A percentile compares a stretch with the other conserved stretches of the same genome.
Conservation (phyloP, 2,797 vertebrate genomes). For the Muscicapa striata region DNA sequence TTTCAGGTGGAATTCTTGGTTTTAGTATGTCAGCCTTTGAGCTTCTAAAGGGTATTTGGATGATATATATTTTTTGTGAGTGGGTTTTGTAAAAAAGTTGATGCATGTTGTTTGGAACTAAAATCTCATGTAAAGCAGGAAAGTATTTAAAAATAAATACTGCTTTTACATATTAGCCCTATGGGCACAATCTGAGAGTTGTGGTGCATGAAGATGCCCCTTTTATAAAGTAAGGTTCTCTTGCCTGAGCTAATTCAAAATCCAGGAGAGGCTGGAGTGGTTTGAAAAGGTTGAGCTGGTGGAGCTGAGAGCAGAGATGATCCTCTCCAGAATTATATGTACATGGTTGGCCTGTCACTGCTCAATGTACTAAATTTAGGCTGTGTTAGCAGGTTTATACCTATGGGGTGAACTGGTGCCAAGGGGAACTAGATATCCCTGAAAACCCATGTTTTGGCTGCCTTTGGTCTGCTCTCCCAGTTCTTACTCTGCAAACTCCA, state of each 20-base stretch:
- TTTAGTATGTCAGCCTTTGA: neutral
- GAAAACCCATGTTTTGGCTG: neutral
- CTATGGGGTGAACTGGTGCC: neutral
- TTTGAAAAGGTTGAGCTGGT: neutral
- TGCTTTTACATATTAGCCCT: conserved; percentile 12
- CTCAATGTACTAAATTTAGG: neutral
- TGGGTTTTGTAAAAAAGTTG: neutral
- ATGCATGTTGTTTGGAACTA: neutral
- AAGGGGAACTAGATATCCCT: neutral
- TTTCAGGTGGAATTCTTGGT: neutral
- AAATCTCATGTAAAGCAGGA: neutral
- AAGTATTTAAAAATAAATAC: conserved; percentile 50
- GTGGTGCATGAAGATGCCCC: neutral
- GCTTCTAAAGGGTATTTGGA: conserved; percentile 35
- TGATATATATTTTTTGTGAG: neutral
- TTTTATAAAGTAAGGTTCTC: neutral
- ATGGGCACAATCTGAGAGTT: neutral
- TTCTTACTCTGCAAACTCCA: neutral
- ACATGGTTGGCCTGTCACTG: neutral
- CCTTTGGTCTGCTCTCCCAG: neutral
- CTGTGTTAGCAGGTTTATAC: neutral
- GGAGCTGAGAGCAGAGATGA: neutral
- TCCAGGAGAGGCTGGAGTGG: neutral
- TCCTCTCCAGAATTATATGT: neutral
- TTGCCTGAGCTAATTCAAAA: neutral